Base-by-base conservation (phyloP, 2,888 invertebrate genomes). In the Timema cristinae region DNA sequence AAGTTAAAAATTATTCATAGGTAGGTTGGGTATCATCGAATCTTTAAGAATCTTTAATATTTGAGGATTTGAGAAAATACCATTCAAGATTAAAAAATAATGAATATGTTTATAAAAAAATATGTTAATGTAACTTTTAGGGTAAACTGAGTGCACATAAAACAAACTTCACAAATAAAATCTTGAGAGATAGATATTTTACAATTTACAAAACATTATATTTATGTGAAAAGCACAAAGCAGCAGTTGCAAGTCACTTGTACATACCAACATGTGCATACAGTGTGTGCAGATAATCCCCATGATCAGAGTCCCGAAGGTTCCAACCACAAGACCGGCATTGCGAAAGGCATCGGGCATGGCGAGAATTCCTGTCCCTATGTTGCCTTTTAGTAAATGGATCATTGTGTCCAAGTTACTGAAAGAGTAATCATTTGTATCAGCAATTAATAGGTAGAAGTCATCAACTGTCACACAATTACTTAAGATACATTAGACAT, bases 291-390 rank as follows among this genome's bases (percentile, higher is more conserved):
- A 95, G 76, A 96, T 88, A n/a, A 88, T 84, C 13, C 95, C 96
- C 87, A 97, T 91, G 13, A 93, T 78, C 72, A 94, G 82, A 1
- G 95, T 90, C 6, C 94, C 92, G 78, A 92, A 85, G 48, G 93
- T 87, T 76, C 97, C 96, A 74, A 95, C 88, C 79, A 91, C 87
- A 72, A 97, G 85, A 11, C 97, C 97, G 71, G 96, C 91, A 84
- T 97, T 93, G 81, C 91, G 90, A 80, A 97, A 93, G 15, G 96
- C 97, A 83, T 95, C 91, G 6, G 98, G 98, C 93, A 99, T 95
- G 8, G 98, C 98, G 76, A 98, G 84, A 77, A 98, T 96, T 6
- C 98, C 98, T 0, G 98, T 97, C 8, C 97, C 97, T 75, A 82
- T 74, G 80, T 88, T 89, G 4, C 88, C 89, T 80, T 90, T 90